Conservation (phyloP, 2,113 vertebrate genomes). For the Octodon degus region DNA sequence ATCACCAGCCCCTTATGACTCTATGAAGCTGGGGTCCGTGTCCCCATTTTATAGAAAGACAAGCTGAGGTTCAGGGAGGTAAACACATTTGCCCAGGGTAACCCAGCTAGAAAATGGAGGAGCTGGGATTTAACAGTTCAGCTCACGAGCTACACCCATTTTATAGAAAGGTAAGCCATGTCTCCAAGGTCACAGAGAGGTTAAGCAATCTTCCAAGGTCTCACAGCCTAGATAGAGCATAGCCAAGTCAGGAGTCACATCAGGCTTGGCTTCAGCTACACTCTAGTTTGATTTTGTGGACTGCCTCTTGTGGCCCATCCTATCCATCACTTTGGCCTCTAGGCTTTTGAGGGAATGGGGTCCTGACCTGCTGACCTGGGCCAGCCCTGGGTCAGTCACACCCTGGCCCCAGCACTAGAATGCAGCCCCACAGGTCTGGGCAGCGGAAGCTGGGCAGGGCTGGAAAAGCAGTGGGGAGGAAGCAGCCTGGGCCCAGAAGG, state of each 20-base stretch:
- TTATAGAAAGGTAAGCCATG: neutral
- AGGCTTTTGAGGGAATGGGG: neutral
- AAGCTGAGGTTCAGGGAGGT: slow-evolving; percentile 15
- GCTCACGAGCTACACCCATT: neutral
- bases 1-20: neutral
- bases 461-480: neutral
- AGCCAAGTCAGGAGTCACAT: neutral
- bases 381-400: neutral
- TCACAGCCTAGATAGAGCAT: neutral
- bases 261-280: neutral
- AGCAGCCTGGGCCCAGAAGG: neutral
- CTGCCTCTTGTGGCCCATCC: neutral
- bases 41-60: neutral
- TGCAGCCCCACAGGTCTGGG: slow-evolving; percentile 67
- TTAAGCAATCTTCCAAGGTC: neutral
- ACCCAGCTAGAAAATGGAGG: neutral
- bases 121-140: neutral
- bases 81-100: neutral
- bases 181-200: neutral
- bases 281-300: neutral
- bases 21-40: neutral
- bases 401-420: slow-evolving; percentile 56
- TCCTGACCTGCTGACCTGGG: slow-evolving; percentile 65
- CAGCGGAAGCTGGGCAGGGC: neutral
- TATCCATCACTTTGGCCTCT: neutral